Percentiles rank a stretch among this genome's conserved stretches.
phyloP scores from a whole-genome alignment of 1,140 invertebrate genomes.

The Ostrea edulis region DNA sequence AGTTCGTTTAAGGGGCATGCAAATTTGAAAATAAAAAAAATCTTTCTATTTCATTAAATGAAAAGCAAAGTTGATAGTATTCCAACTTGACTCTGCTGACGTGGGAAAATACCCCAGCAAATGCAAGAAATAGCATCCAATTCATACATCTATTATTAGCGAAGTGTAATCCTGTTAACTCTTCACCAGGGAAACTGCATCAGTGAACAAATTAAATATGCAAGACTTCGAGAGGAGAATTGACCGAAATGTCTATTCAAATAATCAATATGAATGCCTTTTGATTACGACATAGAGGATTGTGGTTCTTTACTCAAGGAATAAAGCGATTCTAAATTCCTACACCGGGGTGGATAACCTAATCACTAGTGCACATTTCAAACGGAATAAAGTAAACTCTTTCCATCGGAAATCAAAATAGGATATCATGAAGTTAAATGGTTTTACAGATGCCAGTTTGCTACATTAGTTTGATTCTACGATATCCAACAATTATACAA shows the following conservation, averaged over 20 bases:
- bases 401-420: background rate
- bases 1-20: no score
- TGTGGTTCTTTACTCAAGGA: background rate
- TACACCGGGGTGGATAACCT: background rate
- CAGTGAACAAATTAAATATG: background rate
- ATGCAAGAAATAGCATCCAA: background rate
- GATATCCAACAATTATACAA: no score
- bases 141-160: background rate
- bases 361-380: background rate
- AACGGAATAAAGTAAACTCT: background rate
- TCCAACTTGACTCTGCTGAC: background rate
- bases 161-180: background rate
- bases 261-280: background rate
- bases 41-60: background rate
- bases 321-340: background rate
- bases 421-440: background rate
- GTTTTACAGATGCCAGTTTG: background rate
- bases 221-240: background rate
- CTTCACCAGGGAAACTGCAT: background rate
- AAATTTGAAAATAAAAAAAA: no score
- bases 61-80: background rate
- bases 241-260: background rate
- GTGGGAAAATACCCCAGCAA: background rate
- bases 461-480: no score
- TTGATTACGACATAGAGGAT: background rate